Base-by-base conservation (phyloP, 1,140 invertebrate genomes). In the Drosophila carrolli region DNA sequence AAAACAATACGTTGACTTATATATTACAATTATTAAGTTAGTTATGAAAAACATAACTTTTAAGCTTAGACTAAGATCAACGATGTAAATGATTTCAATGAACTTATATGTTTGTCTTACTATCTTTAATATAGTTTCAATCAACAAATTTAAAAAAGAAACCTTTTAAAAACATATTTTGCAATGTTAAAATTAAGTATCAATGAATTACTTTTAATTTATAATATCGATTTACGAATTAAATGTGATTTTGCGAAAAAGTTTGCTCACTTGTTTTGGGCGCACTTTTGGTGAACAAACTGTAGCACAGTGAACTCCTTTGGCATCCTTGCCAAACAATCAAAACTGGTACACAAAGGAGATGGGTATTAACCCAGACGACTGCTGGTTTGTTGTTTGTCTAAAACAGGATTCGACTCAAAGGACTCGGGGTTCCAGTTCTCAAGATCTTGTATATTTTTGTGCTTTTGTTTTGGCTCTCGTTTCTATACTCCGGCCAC, bases 391-490 rank as follows among this genome's bases (percentile, higher is more conserved):
- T 50, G 27, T 50, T 50, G 41, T 62, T 62, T 57, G 59, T 10
- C 14, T 5, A 38, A 46, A 48, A 66, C 55, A 66, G 63, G 63
- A 66, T 66, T 40, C 44, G 14, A 11, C 4, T 61, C 23, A 40
- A 66, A 63, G 55, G 27, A 43, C 37, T 63, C 59, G 7, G 41
- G 63, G 40, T 67, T 50, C 16, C 57, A n/a, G 46, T 37, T 38
- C n/a, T 19, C 14, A 53, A 70, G 23, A 55, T 48, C 35, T 37
- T 32, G 43, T 38, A 43, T 86, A 81, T 86, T 86, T 86, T 86
- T 78, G 79, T 72, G 82, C 83, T 88, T 86, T 86, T 86, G 82
- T 86, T 86, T 86, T 86, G 82, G 59, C 82, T 88, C 78, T 82
- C 51, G 48, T 71, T 86, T 86, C 82, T 82, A 75, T 32, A 71